Evolutionary conservation across 2,888 invertebrate species (phyloP).

Genomic region (Eupithecia dodoneata): DNA sequence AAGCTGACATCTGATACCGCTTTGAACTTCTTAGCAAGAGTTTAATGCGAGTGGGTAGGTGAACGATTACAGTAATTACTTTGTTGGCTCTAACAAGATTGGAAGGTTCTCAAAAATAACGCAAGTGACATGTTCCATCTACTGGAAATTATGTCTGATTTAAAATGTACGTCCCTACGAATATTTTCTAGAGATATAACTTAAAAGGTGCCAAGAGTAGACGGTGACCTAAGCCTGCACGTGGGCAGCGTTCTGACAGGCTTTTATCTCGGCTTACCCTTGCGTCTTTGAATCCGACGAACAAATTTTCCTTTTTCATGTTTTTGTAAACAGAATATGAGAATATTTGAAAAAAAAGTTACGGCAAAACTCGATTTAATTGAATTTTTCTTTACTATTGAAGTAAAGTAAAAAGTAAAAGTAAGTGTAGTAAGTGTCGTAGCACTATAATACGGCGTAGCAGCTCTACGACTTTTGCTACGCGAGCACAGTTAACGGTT

Average conservation of each 20-base stretch:
- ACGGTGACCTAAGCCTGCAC: constrained; percentile 30
- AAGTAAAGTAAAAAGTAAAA: neutral
- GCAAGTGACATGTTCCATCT: neutral
- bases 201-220: constrained; percentile 25
- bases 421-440: neutral
- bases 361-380: neutral
- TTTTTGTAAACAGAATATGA: constrained; percentile 19
- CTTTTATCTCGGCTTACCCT: constrained; percentile 42
- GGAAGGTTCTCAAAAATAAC: constrained; percentile 9
- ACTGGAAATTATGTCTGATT: neutral
- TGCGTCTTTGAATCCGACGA: constrained; percentile 34
- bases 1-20: constrained; percentile 62
- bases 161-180: neutral
- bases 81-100: constrained; percentile 49
- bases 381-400: neutral
- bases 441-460: constrained; percentile 19
- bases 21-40: constrained; percentile 55
- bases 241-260: constrained; percentile 39
- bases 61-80: constrained; percentile 52
- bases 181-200: neutral
- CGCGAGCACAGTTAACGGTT: neutral
- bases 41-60: constrained; percentile 48
- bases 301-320: constrained; percentile 29
- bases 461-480: constrained; percentile 15
- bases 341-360: constrained; percentile 22